These are phyloP conservation scores for Stomorhina lunata DNA, from an alignment of 2,888 invertebrate genomes.

Conservation along the genomic window DNA sequence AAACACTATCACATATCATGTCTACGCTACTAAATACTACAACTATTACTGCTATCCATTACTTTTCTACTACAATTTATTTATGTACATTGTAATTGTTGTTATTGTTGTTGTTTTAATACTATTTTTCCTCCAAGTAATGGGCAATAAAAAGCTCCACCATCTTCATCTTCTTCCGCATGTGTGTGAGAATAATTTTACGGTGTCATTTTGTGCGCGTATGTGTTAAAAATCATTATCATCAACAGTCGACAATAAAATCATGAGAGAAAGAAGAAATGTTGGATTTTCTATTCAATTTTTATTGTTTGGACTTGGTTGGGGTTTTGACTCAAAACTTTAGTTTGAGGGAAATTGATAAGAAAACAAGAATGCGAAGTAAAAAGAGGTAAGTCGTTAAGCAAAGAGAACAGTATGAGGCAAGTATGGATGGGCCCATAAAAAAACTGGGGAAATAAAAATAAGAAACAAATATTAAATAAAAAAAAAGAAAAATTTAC, in stretches of 20 bases:
- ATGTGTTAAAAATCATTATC: slow-evolving; percentile 27
- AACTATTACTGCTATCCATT: neutral
- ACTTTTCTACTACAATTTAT: neutral
- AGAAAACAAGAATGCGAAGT: neutral
- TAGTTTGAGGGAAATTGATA: neutral
- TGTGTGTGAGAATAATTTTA: slow-evolving; percentile 45
- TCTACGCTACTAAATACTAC: neutral
- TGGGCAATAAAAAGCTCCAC: neutral
- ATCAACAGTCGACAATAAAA: neutral
- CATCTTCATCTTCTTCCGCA: neutral
- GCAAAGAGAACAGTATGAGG: too few species aligned
- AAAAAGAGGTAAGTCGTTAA: too few species aligned
- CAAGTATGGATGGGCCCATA: too few species aligned
- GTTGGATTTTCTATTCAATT: neutral
- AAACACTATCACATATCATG: neutral
- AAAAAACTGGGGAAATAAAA: too few species aligned
- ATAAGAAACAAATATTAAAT: too few species aligned
- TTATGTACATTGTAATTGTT: too few species aligned
- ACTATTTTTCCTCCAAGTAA: too few species aligned
- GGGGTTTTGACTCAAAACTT: neutral
- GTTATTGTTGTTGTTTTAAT: too few species aligned
- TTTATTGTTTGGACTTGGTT: neutral
- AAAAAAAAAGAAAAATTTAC: too few species aligned
- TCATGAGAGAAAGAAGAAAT: neutral
- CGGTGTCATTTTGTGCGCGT: slow-evolving; percentile 29